These are phyloP conservation scores for Bhutanitis thaidina DNA, from an alignment of 2,888 invertebrate species.

Conservation along the genomic window DNA sequence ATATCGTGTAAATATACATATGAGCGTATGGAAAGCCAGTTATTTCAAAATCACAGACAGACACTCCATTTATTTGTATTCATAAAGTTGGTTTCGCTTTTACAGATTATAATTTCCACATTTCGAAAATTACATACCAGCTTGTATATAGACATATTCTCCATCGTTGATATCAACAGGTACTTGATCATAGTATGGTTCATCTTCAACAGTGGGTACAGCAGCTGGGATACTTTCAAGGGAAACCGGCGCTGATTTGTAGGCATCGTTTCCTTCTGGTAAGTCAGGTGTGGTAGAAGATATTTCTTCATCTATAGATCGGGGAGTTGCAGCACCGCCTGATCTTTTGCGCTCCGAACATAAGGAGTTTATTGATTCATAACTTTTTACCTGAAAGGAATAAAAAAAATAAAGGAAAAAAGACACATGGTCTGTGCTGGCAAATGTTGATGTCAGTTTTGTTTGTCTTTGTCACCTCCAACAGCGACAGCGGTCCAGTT, in stretches of 20 bases:
- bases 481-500: no score
- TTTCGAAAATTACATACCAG: slow-evolving; percentile 61
- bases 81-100: no score
- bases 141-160: slow-evolving; percentile 88
- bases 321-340: slow-evolving; percentile 73
- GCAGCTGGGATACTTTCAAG: slow-evolving; percentile 63
- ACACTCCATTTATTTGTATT: no score
- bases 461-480: no score
- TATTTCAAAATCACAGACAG: no score
- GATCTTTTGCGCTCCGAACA: slow-evolving; percentile 80
- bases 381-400: slow-evolving; percentile 79
- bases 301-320: slow-evolving; percentile 70
- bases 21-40: no score
- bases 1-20: no score
- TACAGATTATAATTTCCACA: neutral
- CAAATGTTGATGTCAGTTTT: no score
- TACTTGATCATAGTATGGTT: slow-evolving; percentile 87
- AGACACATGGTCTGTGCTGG: no score
- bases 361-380: slow-evolving; percentile 82
- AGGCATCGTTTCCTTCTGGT: slow-evolving; percentile 51
- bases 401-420: neutral
- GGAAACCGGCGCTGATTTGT: slow-evolving; percentile 65
- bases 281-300: slow-evolving; percentile 62
- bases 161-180: slow-evolving; percentile 84
- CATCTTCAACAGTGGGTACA: slow-evolving; percentile 67